These are phyloP conservation scores for Callopanchax toddi DNA, from an alignment of 2,113 vertebrate genomes.

Conservation along the genomic window DNA sequence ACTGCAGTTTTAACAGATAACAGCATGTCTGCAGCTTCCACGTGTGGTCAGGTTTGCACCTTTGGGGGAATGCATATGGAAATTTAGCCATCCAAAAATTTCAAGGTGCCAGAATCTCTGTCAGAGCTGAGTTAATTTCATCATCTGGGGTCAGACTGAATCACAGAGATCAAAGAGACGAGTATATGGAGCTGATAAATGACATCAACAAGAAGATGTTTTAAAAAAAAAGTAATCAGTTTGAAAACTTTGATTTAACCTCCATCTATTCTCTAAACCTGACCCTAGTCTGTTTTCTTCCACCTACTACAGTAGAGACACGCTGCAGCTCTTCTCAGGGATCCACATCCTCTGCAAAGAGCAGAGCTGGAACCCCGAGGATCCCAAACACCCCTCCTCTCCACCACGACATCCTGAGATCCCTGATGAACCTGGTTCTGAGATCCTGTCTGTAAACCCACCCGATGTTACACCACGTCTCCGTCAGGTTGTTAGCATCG, in stretches of 20 bases:
- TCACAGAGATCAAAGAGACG: constrained; percentile 3
- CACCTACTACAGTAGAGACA: too few species aligned
- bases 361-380: too few species aligned
- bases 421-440: too few species aligned
- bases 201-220: not conserved
- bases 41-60: constrained; percentile 32
- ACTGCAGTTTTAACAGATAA: constrained; percentile 27
- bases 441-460: too few species aligned
- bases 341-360: too few species aligned
- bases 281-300: too few species aligned
- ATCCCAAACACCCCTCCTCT: too few species aligned
- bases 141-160: constrained; percentile 30
- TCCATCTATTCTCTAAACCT: too few species aligned
- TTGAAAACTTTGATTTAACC: too few species aligned
- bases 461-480: not conserved
- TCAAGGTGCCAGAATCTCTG: constrained; percentile 29
- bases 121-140: constrained; percentile 37
- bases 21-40: constrained; percentile 26
- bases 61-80: constrained; percentile 24
- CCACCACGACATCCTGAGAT: too few species aligned
- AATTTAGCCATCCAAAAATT: constrained; percentile 56
- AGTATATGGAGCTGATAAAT: constrained; percentile 17
- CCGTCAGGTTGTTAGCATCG: not conserved
- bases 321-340: too few species aligned
- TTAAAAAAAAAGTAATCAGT: not conserved